Percentiles rank a stretch among this genome's conserved stretches.
Conservation (phyloP, 1,140 invertebrate species). For the Phenacoccus solenopsis region DNA sequence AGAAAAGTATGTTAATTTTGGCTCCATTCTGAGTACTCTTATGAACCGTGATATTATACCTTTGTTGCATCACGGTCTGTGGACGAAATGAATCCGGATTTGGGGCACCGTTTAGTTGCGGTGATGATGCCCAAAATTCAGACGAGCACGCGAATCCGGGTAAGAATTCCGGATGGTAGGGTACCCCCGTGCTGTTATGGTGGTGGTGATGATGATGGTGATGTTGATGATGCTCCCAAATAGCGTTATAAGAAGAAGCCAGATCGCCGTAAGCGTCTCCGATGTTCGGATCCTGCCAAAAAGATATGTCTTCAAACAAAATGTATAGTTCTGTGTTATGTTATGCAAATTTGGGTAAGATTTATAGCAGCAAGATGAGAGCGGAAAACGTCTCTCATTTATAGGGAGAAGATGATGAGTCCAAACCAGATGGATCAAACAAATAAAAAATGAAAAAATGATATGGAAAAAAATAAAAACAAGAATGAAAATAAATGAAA, state of each 20-base stretch:
- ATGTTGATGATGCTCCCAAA: slow-evolving; percentile 4
- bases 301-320: slow-evolving; percentile 29
- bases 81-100: slow-evolving; percentile 4
- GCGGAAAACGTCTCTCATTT: no score
- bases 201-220: slow-evolving; percentile 15
- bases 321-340: no score
- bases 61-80: slow-evolving; percentile 23
- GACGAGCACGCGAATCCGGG: slow-evolving; percentile 22
- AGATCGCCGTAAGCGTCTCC: not conserved
- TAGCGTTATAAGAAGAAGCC: not conserved
- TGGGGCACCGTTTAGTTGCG: slow-evolving; percentile 3
- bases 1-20: not conserved
- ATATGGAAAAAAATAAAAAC: no score
- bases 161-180: slow-evolving; percentile 22
- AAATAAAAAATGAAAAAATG: no score
- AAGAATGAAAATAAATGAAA: no score
- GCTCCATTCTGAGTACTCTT: no score
- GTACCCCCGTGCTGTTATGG: slow-evolving; percentile 11
- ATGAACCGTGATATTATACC: slow-evolving; percentile 10
- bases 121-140: slow-evolving; percentile 21
- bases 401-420: no score
- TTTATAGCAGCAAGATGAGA: no score
- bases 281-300: not conserved
- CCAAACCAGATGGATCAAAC: no score
- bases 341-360: no score